phyloP scores from a whole-genome alignment of 2,888 invertebrate species.

The Cheilosia soror region DNA sequence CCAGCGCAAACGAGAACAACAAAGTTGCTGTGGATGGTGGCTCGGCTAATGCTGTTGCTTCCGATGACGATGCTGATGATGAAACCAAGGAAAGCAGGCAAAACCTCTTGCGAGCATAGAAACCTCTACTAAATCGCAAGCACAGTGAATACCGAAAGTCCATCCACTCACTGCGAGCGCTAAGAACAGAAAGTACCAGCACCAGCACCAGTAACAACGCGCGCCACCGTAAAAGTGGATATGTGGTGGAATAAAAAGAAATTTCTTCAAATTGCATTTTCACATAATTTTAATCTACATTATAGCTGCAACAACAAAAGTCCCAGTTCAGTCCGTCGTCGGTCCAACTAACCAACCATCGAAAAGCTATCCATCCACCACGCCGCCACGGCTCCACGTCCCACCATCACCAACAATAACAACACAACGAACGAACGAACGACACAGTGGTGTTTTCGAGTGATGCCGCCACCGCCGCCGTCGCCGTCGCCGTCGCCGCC shows the following conservation, averaged over 20 bases:
- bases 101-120: slow-evolving; percentile 38
- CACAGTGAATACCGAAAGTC: slow-evolving; percentile 41
- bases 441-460: slow-evolving; percentile 70
- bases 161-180: slow-evolving; percentile 36
- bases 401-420: slow-evolving; percentile 28
- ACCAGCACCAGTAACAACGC: slow-evolving; percentile 6
- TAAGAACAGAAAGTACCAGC: slow-evolving; percentile 23
- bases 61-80: slow-evolving; percentile 37
- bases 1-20: slow-evolving; percentile 40
- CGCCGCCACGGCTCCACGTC: slow-evolving; percentile 17
- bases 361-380: slow-evolving; percentile 66
- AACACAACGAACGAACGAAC: slow-evolving; percentile 36
- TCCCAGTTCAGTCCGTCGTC: slow-evolving; percentile 21
- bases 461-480: slow-evolving; percentile 63
- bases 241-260: slow-evolving; percentile 69
- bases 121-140: slow-evolving; percentile 25
- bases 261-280: slow-evolving; percentile 76
- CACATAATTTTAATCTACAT: slow-evolving; percentile 78
- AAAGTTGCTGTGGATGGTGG: slow-evolving; percentile 28
- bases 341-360: slow-evolving; percentile 53
- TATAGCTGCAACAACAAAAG: slow-evolving; percentile 58
- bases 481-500: slow-evolving; percentile 31
- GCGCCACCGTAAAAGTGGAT: slow-evolving; percentile 35
- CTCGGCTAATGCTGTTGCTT: slow-evolving; percentile 10
- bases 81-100: slow-evolving; percentile 32